Base-by-base conservation (phyloP, 37 sponge, comb jelly and placozoan species). In the Mnemiopsis leidyi region DNA sequence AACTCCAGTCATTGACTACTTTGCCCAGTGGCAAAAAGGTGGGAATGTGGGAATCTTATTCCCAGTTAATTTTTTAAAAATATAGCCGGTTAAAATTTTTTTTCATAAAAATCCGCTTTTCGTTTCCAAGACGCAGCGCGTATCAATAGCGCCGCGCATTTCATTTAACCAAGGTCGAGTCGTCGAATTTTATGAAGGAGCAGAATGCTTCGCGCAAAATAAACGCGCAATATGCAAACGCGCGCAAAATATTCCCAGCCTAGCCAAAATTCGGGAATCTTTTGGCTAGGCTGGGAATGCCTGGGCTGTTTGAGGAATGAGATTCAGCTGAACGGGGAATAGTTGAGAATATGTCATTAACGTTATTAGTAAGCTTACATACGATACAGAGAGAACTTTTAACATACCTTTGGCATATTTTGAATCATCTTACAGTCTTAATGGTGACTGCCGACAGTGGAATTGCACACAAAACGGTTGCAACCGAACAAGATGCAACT, bases 111-210 rank as follows among this genome's bases (percentile, higher is more conserved):
- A 67, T 67, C 68, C 68, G 68, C 68, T 67, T 67, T 67, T 67
- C 68, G 68, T 67, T 67, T 67, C 68, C 68, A 67, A 67, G 68
- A 67, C 68, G 68, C 68, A 67, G 68, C 68, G 68, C 68, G 68
- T 67, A 67, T 67, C 68, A 67, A 67, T 67, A 67, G 68, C 68
- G 20, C 68, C 68, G 68, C 68, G 68, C 68, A 67, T 67, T 67
- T 67, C 68, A 67, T 67, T 67, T 67, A 67, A 67, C 68, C 68
- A 67, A 67, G 68, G 68, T 67, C 68, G 68, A 67, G 68, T 67
- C 68, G 68, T 67, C 68, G 20, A 67, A 67, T 67, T 67, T 67
- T 67, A 67, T 67, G 68, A 67, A 67, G 68, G 68, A 67, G 68
- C 68, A 67, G 68, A 67, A 67, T 67, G 68, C 68, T 67, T 67